Evolutionary conservation across 2,888 invertebrate species (phyloP).

Genomic region (Leucoma salicis): DNA sequence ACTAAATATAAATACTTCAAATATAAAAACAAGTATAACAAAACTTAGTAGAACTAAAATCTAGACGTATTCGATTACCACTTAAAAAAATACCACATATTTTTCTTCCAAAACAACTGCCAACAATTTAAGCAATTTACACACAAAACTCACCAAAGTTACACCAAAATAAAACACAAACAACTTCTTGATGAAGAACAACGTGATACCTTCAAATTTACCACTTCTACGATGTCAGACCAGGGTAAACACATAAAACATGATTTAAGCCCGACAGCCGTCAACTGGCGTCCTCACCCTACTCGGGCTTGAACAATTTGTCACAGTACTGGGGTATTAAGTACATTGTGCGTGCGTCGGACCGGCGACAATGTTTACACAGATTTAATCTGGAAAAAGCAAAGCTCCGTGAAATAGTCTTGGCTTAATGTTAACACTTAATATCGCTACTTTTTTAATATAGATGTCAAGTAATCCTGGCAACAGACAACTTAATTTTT

Average conservation of each 20-base stretch:
- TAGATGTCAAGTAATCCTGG: too few relatives aligned
- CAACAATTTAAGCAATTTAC: too few relatives aligned
- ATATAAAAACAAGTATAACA: too few relatives aligned
- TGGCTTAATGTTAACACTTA: not conserved
- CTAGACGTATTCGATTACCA: too few relatives aligned
- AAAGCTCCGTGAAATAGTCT: not conserved
- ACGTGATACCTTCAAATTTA: not conserved
- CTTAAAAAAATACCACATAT: too few relatives aligned
- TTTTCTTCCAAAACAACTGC: too few relatives aligned
- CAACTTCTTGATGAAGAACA: not conserved
- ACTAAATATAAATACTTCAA: too few relatives aligned
- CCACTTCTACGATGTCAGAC: not conserved
- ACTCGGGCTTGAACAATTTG: slow-evolving; percentile 21
- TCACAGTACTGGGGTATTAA: slow-evolving; percentile 14
- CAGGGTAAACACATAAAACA: slow-evolving; percentile 9
- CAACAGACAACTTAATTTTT: too few relatives aligned
- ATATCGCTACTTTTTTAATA: too few relatives aligned
- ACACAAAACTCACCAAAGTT: too few relatives aligned
- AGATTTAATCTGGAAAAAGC: slow-evolving; percentile 13
- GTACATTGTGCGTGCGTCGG: slow-evolving; percentile 15
- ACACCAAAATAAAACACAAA: too few relatives aligned
- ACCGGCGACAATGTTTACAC: slow-evolving; percentile 24
- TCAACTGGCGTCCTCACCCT: slow-evolving; percentile 15
- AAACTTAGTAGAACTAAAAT: too few relatives aligned
- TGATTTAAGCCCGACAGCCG: slow-evolving; percentile 8